Evolutionary conservation across 2,888 invertebrate species (phyloP), one percentile per base, ranked within the genome.

Genomic region (Habrosyne pyritoides): DNA sequence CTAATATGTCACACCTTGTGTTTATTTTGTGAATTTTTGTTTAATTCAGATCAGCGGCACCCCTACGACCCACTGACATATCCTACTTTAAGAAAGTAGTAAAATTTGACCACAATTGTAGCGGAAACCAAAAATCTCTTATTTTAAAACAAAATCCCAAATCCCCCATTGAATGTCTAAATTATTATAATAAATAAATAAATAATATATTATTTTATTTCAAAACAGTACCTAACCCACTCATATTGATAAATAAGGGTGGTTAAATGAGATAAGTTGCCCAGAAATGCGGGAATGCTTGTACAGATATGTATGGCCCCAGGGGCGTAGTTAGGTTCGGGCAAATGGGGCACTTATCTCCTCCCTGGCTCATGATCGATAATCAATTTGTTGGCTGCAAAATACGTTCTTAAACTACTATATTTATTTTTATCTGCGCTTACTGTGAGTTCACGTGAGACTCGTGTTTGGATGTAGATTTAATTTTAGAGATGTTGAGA

Each of bases 371-470:
- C 42, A 18, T 18, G 42, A 42, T 42, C 42, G 42, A 18, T 42
- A 42, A 42, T 42, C 42, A 42, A 42, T 42, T 42, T 42, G 42
- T 42, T 42, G 42, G 42, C n/a, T 33, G n/a, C 42, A 42, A 42
- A 42, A 42, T 42, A 42, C 42, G 42, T 42, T 18, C 42, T 8
- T 42, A 18, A 18, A 42, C 42, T 18, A n/a, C 18, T 14, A 18
- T 42, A 18, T 42, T 18, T 42, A 42, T 42, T 18, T 18, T 18
- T 18, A 42, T 42, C 18, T 42, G 42, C 18, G 42, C 33, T 5
- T 12, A n/a, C 6, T 33, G 8, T n/a, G n/a, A 36, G 12, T 8
- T 42, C 8, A 42, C 2, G 12, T n/a, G 33, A 2, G 18, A 6
- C 6, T 18, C 8, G 24, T n/a, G n/a, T n/a, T n/a, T n/a, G n/a